A percentile compares a stretch with the other conserved stretches of the same genome.
Evolutionary conservation across 2,888 invertebrate genomes (phyloP).

Genomic region (Pyrgus malvae): DNA sequence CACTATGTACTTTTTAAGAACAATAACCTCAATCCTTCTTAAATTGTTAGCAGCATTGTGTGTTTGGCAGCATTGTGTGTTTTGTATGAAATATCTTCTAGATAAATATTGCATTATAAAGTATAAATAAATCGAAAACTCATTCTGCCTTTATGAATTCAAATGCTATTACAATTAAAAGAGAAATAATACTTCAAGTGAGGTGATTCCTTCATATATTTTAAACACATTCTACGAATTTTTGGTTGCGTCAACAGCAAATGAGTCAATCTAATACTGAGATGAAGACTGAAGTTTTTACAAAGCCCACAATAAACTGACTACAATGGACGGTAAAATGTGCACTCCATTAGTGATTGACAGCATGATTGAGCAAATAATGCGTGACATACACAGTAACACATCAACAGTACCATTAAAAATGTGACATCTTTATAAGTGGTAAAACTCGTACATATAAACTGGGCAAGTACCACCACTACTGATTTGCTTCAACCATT

Average conservation of each 20-base stretch:
- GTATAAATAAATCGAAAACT: too few species aligned
- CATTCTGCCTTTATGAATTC: too few species aligned
- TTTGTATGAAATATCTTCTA: too few species aligned
- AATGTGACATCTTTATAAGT: not conserved
- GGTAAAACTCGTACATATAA: not conserved
- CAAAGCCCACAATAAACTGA: conserved; percentile 30
- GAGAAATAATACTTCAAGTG: not conserved
- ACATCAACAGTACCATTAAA: conserved; percentile 6
- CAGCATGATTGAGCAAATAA: conserved; percentile 54
- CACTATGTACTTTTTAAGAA: too few species aligned
- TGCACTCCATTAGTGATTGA: conserved; percentile 36
- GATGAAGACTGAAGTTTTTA: conserved; percentile 8
- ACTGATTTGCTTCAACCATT: too few species aligned
- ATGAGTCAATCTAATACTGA: conserved; percentile 2
- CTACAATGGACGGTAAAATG: conserved; percentile 64
- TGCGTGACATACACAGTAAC: conserved; percentile 32
- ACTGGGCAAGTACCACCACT: too few species aligned
- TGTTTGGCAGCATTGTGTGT: too few species aligned
- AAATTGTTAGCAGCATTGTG: too few species aligned
- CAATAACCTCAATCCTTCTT: too few species aligned
- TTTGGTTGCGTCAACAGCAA: conserved; percentile 6
- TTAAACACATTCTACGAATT: not conserved
- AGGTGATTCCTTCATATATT: not conserved
- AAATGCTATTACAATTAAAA: too few species aligned
- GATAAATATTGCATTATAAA: too few species aligned